A percentile compares a stretch with the other conserved stretches of the same genome.
Conservation (phyloP, 2,797 vertebrate species). For the Pseudochaenichthys georgianus region DNA sequence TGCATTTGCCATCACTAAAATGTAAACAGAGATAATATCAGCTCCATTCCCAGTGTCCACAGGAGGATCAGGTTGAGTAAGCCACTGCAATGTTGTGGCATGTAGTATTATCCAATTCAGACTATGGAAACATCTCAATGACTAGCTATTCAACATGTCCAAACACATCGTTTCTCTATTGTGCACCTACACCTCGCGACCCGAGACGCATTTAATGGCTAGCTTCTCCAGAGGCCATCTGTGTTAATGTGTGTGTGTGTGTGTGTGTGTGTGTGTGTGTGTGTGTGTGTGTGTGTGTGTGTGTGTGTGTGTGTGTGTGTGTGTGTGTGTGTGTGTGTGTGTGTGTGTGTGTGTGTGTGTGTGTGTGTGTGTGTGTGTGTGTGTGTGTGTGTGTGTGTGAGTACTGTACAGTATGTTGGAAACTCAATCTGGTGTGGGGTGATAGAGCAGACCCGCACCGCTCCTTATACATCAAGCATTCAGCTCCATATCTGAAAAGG, state of each 20-base stretch:
- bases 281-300: background rate
- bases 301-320: background rate
- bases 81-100: constrained; percentile 60
- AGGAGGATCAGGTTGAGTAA: constrained; percentile 67
- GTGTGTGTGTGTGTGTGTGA: constrained; percentile 40
- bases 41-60: constrained; percentile 61
- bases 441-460: constrained; percentile 67
- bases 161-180: constrained; percentile 80
- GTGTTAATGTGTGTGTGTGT: constrained; percentile 34
- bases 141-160: constrained; percentile 70
- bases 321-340: constrained; percentile 22
- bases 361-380: constrained; percentile 33
- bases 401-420: constrained; percentile 66
- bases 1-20: constrained; percentile 64
- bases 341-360: constrained; percentile 39
- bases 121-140: constrained; percentile 78
- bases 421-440: constrained; percentile 79
- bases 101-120: constrained; percentile 63
- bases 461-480: constrained; percentile 74
- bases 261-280: constrained; percentile 48
- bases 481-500: constrained; percentile 56
- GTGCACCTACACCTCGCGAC: constrained; percentile 68
- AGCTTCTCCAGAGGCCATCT: constrained; percentile 72
- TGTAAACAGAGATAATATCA: constrained; percentile 75
- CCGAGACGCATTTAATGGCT: constrained; percentile 68